Evolutionary conservation across 2,888 invertebrate genomes (phyloP).

Genomic region (Chironomus tentans): DNA sequence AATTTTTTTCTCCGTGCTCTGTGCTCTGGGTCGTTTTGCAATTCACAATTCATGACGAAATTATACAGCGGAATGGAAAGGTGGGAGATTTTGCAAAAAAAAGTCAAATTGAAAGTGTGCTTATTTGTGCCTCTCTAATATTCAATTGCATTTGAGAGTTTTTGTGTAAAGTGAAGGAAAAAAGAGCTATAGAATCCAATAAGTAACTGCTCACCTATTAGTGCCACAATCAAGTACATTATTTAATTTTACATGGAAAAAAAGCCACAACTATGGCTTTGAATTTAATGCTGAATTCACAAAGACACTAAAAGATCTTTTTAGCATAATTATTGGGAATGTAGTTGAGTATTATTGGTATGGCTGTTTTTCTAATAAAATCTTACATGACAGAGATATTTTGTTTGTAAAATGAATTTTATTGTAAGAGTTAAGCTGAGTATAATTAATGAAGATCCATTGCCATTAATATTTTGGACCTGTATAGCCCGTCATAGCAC

Average conservation of each 20-base stretch:
- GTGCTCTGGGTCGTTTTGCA: not conserved
- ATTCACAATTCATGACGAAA: conserved; percentile 13
- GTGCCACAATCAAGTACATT: not conserved
- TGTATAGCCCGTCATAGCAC: no score
- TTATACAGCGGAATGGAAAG: not conserved
- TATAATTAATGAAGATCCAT: no score
- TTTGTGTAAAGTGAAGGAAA: no score
- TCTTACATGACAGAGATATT: no score
- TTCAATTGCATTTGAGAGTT: not conserved
- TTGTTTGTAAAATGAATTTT: no score
- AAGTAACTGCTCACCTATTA: not conserved
- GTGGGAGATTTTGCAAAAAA: conserved; percentile 2
- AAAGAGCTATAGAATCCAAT: not conserved
- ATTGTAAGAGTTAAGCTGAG: no score
- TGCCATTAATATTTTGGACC: no score
- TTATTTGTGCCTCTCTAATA: not conserved
- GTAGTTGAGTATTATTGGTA: no score
- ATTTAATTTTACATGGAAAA: not conserved
- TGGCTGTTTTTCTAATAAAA: no score
- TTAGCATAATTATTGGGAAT: no score
- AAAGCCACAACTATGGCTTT: not conserved
- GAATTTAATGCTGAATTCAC: not conserved
- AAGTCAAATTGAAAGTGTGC: conserved; percentile 5
- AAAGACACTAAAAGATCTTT: no score
- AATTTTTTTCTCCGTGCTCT: not conserved